A percentile compares a stretch with the other conserved stretches of the same genome.
These are phyloP conservation scores for Dryococelus australis DNA, from an alignment of 2,888 invertebrate genomes.

Conservation along the genomic window DNA sequence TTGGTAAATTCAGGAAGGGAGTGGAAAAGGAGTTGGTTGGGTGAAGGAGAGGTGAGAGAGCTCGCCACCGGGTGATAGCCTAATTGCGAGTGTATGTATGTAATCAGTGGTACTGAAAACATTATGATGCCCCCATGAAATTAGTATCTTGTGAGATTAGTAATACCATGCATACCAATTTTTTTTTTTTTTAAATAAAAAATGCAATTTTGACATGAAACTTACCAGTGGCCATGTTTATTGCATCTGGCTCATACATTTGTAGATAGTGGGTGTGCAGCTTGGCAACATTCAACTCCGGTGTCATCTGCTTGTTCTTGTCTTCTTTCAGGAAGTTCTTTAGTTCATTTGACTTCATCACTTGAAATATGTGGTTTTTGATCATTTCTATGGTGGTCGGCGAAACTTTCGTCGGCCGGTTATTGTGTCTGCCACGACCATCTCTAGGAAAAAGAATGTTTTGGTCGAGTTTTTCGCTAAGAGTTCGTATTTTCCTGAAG, in stretches of 20 bases:
- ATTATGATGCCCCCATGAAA: no score
- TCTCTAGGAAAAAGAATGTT: slow-evolving; percentile 67
- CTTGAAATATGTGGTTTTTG: slow-evolving; percentile 61
- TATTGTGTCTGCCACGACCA: slow-evolving; percentile 65
- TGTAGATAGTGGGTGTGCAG: slow-evolving; percentile 48
- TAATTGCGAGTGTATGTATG: no score
- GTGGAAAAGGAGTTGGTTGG: no score
- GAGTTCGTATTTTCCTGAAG: slow-evolving; percentile 64
- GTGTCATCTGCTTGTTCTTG: slow-evolving; percentile 46
- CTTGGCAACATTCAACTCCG: slow-evolving; percentile 49
- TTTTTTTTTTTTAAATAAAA: no score
- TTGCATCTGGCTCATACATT: slow-evolving; percentile 47
- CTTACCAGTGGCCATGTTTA: slow-evolving; percentile 42
- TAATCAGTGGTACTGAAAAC: no score
- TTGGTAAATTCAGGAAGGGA: no score
- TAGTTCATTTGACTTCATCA: slow-evolving; percentile 47
- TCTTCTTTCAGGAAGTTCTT: slow-evolving; percentile 48
- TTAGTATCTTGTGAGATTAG: no score
- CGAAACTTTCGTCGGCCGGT: slow-evolving; percentile 62
- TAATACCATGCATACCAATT: no score
- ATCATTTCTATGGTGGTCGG: slow-evolving; percentile 63
- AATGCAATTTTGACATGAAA: neutral
- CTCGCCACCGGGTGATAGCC: no score
- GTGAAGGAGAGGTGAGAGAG: no score
- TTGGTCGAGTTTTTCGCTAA: slow-evolving; percentile 67